Percentiles rank a stretch among this genome's conserved stretches.
Evolutionary conservation across 2,888 invertebrate species (phyloP).

Genomic region (Drosophila mulleri): DNA sequence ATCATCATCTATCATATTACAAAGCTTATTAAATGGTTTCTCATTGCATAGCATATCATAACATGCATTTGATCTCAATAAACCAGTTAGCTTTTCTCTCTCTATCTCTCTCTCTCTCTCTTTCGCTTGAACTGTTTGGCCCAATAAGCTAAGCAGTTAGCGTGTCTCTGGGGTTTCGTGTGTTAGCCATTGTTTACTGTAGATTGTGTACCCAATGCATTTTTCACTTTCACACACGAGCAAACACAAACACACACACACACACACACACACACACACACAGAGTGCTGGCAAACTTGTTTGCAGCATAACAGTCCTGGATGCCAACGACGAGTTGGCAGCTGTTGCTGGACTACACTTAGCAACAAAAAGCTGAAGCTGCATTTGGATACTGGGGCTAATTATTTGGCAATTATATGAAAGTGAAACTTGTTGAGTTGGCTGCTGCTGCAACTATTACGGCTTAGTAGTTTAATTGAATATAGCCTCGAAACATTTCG

Average conservation of each 20-base stretch:
- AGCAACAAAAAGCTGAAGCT: constrained; percentile 34
- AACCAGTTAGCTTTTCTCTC: constrained; percentile 13
- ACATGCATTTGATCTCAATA: constrained; percentile 14
- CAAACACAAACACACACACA: constrained; percentile 9
- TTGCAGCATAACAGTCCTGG: constrained; percentile 49
- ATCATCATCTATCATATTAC: background rate
- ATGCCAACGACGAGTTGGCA: constrained; percentile 47
- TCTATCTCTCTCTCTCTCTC: too few species aligned
- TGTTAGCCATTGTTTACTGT: constrained; percentile 25
- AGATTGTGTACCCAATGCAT: constrained; percentile 41
- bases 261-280: background rate
- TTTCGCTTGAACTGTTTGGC: constrained; percentile 23
- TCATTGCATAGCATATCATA: constrained; percentile 4
- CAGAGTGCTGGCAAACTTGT: constrained; percentile 47
- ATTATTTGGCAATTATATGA: constrained; percentile 78
- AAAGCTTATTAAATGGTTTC: background rate
- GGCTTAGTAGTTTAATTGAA: constrained; percentile 51
- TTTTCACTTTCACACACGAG: constrained; percentile 63
- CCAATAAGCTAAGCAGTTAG: constrained; percentile 41
- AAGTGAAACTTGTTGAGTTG: constrained; percentile 68
- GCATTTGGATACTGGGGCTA: constrained; percentile 54
- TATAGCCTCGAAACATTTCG: constrained; percentile 29
- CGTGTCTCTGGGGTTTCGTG: constrained; percentile 38
- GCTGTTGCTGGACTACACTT: constrained; percentile 35
- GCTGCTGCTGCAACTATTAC: constrained; percentile 16